These are phyloP conservation scores for Monoplex corrugatus DNA, from an alignment of 2,888 invertebrate species.

Conservation along the genomic window DNA sequence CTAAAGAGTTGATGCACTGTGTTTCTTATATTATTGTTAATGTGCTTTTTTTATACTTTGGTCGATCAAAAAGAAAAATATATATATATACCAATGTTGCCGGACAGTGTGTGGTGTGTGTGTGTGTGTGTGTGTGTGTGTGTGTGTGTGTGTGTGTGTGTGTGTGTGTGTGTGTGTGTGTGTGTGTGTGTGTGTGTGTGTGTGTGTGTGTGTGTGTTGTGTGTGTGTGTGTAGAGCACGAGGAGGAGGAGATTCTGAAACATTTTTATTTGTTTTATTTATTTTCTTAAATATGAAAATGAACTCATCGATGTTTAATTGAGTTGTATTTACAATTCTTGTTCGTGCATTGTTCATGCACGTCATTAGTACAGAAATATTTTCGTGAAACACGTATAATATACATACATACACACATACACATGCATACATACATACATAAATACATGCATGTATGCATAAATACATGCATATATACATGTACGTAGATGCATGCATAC, in stretches of 20 bases:
- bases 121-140: neutral
- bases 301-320: neutral
- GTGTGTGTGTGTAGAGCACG: neutral
- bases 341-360: no score
- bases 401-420: neutral
- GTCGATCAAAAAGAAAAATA: no score
- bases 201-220: constrained; percentile 1
- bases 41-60: no score
- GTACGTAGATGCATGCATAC: neutral
- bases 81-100: no score
- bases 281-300: neutral
- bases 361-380: no score
- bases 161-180: neutral
- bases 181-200: constrained; percentile 1
- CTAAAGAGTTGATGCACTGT: no score
- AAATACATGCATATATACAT: neutral
- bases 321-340: neutral
- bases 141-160: neutral
- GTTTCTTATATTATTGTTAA: no score
- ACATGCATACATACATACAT: neutral
- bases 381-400: neutral
- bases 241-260: no score
- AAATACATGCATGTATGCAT: neutral
- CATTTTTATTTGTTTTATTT: neutral
- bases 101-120: neutral